Base-by-base conservation (phyloP, 2,888 invertebrate species). In the Caenorhabditis wallacei region DNA sequence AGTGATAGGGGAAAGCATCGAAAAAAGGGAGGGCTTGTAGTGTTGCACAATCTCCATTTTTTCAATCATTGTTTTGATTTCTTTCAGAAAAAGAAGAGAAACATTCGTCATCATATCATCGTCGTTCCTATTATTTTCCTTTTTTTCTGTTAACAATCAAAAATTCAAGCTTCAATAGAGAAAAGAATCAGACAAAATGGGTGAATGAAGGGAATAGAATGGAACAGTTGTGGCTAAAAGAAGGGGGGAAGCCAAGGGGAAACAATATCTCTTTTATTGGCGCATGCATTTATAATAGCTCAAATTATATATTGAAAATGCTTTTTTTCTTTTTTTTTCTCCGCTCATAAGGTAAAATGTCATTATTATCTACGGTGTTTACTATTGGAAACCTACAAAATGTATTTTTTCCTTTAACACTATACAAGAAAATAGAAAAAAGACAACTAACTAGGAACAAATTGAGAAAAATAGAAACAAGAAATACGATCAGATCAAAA, bases 221-320 rank as follows among this genome's bases (percentile, higher is more conserved):
- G 30, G 64, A 64, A 64, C 64, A 64, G 64, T 64, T 64, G 74
- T 43, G 74, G 11, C 51, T 26, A 24, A 35, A 61, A 61, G 53
- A 48, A 40, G 13, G 46, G 24, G 48, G 35, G 37, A 40, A 43
- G 59, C 48, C 40, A 57, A 70, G 59, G 59, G 71, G 64, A 35
- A 70, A 53, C 51, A 66, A 66, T 66, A 53, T 51, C 37, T 35
- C 37, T 37, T 53, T 64, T 64, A 64, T 64, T 64, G 48, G 37
- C 63, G 61, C 57, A 76, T 76, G 57, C 76, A 76, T 76, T 76
- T 51, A 68, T 76, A 78, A 78, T 78, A 68, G 78, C 78, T 78
- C 69, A 63, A 69, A 78, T 76, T 69, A 78, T 78, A 78, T 63
- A 63, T 61, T 69, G 57, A 66, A 56, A 59, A 64, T 54, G 54